Conservation (phyloP, 35 echinoderm and acorn worm species). For the Patiria miniata region DNA sequence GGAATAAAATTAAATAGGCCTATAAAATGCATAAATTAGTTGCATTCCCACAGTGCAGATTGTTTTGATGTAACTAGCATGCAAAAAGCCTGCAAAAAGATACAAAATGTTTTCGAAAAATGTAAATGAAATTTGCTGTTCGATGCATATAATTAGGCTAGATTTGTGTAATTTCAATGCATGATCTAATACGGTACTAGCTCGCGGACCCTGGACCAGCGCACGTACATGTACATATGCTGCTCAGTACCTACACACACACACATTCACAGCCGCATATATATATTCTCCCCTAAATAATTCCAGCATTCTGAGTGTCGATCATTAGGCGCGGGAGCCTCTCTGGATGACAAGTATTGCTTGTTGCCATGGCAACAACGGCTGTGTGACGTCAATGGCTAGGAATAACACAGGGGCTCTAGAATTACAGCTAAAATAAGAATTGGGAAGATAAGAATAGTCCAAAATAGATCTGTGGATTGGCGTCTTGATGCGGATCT, state of each 20-base stretch:
- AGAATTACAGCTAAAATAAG: constrained; percentile 31
- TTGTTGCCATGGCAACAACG: constrained; percentile 23
- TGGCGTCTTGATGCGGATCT: not conserved
- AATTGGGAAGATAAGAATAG: constrained; percentile 16
- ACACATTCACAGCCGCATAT: not conserved
- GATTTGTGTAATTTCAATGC: not conserved
- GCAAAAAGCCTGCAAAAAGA: too few species aligned
- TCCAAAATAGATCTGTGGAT: constrained; percentile 8
- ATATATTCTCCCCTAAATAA: constrained; percentile 15
- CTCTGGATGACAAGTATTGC: constrained; percentile 33
- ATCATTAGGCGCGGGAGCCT: constrained; percentile 16
- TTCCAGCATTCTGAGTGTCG: constrained; percentile 20
- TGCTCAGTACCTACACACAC: not conserved
- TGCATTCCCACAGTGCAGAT: too few species aligned
- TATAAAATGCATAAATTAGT: too few species aligned
- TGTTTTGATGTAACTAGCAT: too few species aligned
- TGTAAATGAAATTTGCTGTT: too few species aligned
- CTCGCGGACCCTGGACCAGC: not conserved
- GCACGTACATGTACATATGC: not conserved
- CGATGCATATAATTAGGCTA: too few species aligned
- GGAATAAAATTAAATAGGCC: too few species aligned
- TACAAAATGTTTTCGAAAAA: too few species aligned
- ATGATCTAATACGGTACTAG: not conserved
- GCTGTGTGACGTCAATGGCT: constrained; percentile 27
- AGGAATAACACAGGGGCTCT: constrained; percentile 27